A percentile compares a stretch with the other conserved stretches of the same genome.
Conservation (phyloP, 2,113 vertebrate species). For the Petrocephalus zakoni region DNA sequence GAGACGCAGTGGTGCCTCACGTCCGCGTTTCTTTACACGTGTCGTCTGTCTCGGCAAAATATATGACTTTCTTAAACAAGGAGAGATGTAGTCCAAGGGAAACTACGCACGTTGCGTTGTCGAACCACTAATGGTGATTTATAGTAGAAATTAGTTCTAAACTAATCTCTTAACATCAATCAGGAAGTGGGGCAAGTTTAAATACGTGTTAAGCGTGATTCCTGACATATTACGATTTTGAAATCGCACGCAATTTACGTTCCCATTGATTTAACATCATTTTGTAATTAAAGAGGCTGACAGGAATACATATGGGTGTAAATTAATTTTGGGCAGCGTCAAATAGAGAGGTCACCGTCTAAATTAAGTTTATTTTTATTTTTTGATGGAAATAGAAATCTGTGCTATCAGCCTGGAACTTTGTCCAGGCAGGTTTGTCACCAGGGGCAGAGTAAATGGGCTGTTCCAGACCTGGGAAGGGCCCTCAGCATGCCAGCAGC, state of each 20-base stretch:
- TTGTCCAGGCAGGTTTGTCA: background rate
- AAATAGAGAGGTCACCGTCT: background rate
- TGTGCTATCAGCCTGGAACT: background rate
- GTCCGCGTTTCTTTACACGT: background rate
- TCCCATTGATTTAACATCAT: background rate
- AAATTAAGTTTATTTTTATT: background rate
- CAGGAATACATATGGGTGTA: slow-evolving; percentile 9
- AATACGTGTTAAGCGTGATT: background rate
- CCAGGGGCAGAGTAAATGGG: background rate
- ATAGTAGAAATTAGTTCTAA: background rate
- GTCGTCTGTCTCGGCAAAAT: background rate
- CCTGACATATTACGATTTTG: background rate
- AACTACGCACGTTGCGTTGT: background rate
- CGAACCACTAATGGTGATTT: background rate
- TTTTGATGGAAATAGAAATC: background rate
- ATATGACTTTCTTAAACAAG: background rate
- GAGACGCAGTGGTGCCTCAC: background rate
- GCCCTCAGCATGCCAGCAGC: background rate
- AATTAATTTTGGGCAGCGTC: slow-evolving; percentile 2
- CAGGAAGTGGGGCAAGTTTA: background rate
- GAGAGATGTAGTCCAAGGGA: background rate
- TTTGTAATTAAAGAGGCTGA: background rate
- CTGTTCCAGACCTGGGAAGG: background rate
- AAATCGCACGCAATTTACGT: background rate
- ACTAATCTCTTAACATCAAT: background rate